Evolutionary conservation across 2,113 vertebrate species (phyloP), one percentile per base, ranked within the genome.

Genomic region (Boulengeromyrus knoepffleri): DNA sequence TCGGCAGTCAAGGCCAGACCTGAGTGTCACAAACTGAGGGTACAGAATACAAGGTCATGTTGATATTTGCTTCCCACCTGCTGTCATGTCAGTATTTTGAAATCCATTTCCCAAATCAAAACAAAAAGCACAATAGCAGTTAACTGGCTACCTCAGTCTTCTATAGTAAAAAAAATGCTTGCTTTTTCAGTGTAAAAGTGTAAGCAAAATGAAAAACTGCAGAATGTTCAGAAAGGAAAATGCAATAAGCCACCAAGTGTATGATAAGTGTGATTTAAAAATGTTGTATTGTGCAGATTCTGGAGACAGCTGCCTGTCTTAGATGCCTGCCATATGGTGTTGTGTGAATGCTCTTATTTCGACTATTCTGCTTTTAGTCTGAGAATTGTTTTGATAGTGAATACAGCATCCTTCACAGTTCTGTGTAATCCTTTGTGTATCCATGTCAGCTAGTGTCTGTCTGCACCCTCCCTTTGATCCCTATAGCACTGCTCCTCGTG

Each of bases 381-480:
- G 24, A 85, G 45, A 45, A 45, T n/a, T 85, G 83, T 85, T 85
- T 85, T 85, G 83, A 85, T 85, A 24, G 83, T 46, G 3, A 85
- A 47, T 85, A 24, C 47, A 85, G 83, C 42, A 85, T 85, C 17
- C 83, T 85, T 85, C 83, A 85, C 17, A 85, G 45, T n/a, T 47
- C 45, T 47, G 39, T 85, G 83, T 47, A 85, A 47, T 85, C 45
- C 83, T 85, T 85, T 47, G 83, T 85, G 45, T 85, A 85, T 85
- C 42, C 42, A 46, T 85, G 83, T 85, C 83, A 85, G 45, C 83
- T 24, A 42, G 17, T 24, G 39, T 46, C 17, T 84, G 80, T 42
- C 39, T 46, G 80, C 17, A 77, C 80, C 39, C 17, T 85, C 83
- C 39, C 42, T 85, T 39, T 21, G 7, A 85, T 85, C 42, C 83